Evolutionary conservation across 2,113 vertebrate species (phyloP), one percentile per base, ranked within the genome.

Genomic region (Symphodus melops): DNA sequence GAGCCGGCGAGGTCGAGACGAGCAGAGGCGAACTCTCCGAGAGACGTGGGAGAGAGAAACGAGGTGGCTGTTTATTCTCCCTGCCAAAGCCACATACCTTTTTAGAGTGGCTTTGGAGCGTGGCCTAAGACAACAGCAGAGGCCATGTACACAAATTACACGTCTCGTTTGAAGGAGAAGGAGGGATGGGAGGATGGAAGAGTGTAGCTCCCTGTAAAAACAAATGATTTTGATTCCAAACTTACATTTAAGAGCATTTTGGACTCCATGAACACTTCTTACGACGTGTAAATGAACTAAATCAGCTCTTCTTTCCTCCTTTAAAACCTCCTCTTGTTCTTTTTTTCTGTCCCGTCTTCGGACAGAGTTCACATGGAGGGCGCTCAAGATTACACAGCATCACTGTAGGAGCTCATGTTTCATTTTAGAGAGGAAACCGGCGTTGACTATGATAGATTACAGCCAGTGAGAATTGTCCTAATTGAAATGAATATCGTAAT

Each of bases 61-160:
- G 84, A 90, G 89, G 89, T 88, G 90, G 84, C 87, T 93, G 91
- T 92, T 92, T 91, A 90, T 91, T 92, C 88, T 90, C 77, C 56
- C 80, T 53, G 76, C 82, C 62, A 73, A 87, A 84, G 85, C 84
- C 83, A 75, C 92, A 89, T 93, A 93, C 91, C 92, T 92, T 92
- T 83, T 85, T 82, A 79, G 88, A 90, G 89, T 92, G 89, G 85
- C 84, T 90, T 84, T 93, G 92, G 92, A 91, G 79, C 53, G 5
- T 39, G 23, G 89, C 93, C 93, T 91, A 84, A 85, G 85, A 90
- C 88, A 90, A 90, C 87, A 91, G 52, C 73, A 80, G 72, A 88
- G 89, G 86, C 87, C 83, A 68, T 74, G 88, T 81, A 85, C 85
- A 87, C 89, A 88, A 76, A 83, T 90, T 71, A 86, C 84, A 87